Evolutionary conservation across 2,113 vertebrate genomes (phyloP).

Genomic region (Tyto alba): DNA sequence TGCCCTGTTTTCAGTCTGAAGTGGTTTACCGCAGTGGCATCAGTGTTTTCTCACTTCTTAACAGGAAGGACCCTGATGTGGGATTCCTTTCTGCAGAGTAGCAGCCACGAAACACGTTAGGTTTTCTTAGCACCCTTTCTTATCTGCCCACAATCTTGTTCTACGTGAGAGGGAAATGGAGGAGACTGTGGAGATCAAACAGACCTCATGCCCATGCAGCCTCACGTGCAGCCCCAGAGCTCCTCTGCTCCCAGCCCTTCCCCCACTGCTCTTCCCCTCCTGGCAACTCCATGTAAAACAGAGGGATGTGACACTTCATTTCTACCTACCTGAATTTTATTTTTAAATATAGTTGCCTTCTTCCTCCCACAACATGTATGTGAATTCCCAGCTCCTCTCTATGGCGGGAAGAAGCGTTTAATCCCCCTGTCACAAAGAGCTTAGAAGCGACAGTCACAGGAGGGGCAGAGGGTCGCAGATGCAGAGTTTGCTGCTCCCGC

Average conservation of each 20-base stretch:
- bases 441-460: background rate
- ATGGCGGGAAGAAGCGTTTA: background rate
- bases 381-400: background rate
- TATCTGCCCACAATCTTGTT: background rate
- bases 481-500: background rate
- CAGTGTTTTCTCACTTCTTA: background rate
- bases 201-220: background rate
- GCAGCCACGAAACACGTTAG: rapidly evolving
- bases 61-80: background rate
- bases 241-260: background rate
- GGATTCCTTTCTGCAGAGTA: background rate
- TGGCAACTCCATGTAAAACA: background rate
- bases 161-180: rapidly evolving
- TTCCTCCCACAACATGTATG: background rate
- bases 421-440: background rate
- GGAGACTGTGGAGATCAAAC: background rate
- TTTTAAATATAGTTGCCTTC: background rate
- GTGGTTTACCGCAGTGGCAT: background rate
- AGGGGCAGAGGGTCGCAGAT: background rate
- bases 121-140: background rate
- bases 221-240: background rate
- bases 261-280: background rate
- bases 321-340: background rate
- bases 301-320: background rate
- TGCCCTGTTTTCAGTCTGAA: background rate